phyloP scores from a whole-genome alignment of 2,113 vertebrate species.

The Psephotus haematonotus region DNA sequence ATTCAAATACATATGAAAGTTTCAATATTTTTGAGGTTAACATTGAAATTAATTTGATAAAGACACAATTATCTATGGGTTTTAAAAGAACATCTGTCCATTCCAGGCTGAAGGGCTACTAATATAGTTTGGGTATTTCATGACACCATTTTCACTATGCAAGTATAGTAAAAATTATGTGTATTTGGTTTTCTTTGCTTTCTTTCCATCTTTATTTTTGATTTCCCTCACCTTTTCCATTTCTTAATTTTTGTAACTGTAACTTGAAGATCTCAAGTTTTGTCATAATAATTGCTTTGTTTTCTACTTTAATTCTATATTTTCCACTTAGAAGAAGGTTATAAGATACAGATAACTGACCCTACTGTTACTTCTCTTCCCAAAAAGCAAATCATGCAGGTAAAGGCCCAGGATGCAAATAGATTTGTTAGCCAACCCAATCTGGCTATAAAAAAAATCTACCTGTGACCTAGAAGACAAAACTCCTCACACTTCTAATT shows the following conservation, averaged over 20 bases:
- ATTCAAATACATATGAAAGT: background rate
- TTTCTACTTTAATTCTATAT: background rate
- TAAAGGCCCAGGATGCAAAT: background rate
- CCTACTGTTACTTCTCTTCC: background rate
- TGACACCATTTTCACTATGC: background rate
- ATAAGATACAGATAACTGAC: background rate
- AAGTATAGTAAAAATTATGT: background rate
- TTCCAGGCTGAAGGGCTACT: background rate
- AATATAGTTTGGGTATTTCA: background rate
- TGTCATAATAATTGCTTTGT: background rate
- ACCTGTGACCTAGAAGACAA: slow-evolving; percentile 31
- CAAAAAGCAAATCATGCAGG: background rate
- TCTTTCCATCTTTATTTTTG: background rate
- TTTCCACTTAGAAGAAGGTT: background rate
- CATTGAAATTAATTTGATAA: background rate
- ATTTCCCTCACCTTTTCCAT: background rate
- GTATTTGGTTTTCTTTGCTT: background rate
- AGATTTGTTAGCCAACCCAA: background rate
- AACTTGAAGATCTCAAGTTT: background rate
- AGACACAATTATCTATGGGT: background rate
- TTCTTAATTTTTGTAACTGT: background rate
- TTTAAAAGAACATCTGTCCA: background rate
- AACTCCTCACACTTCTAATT: slow-evolving; percentile 44
- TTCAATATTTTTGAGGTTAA: background rate
- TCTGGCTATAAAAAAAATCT: background rate